Evolutionary conservation across 2,797 vertebrate species (phyloP).

Genomic region (Echiichthys vipera): DNA sequence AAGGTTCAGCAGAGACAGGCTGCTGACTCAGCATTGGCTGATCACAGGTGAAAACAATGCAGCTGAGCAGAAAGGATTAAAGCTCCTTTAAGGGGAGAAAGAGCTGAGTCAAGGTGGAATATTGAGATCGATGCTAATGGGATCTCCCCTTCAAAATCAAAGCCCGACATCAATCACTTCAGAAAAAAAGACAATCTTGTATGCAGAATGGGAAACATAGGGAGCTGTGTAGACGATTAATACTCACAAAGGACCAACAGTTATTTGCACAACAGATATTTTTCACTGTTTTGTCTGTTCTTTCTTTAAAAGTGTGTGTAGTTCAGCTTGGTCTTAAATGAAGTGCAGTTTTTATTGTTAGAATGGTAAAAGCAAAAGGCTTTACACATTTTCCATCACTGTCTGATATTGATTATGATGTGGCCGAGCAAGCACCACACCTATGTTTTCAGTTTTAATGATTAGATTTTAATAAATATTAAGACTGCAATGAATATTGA

Average conservation of each 20-base stretch:
- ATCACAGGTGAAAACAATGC: conserved; percentile 6
- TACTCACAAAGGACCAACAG: not conserved
- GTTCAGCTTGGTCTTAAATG: not conserved
- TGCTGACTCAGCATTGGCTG: not conserved
- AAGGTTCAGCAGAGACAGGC: not conserved
- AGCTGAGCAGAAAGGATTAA: not conserved
- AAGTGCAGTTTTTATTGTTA: not conserved
- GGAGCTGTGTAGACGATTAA: not conserved
- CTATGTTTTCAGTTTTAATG: not conserved
- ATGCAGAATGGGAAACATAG: not conserved
- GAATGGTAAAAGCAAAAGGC: not conserved
- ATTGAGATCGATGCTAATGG: not conserved
- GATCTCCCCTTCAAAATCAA: conserved; percentile 50
- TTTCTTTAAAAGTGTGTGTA: not conserved
- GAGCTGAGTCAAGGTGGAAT: conserved; percentile 4
- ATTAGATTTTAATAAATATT: not conserved
- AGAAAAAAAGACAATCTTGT: not conserved
- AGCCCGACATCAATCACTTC: not conserved
- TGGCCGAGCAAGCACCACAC: not conserved
- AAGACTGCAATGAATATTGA: not conserved
- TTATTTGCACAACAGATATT: not conserved
- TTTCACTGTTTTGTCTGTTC: not conserved
- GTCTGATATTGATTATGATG: not conserved
- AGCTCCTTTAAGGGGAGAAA: conserved; percentile 26
- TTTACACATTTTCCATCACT: not conserved